Evolutionary conservation across 2,113 vertebrate genomes (phyloP).

Genomic region (Pyrgilauda ruficollis): DNA sequence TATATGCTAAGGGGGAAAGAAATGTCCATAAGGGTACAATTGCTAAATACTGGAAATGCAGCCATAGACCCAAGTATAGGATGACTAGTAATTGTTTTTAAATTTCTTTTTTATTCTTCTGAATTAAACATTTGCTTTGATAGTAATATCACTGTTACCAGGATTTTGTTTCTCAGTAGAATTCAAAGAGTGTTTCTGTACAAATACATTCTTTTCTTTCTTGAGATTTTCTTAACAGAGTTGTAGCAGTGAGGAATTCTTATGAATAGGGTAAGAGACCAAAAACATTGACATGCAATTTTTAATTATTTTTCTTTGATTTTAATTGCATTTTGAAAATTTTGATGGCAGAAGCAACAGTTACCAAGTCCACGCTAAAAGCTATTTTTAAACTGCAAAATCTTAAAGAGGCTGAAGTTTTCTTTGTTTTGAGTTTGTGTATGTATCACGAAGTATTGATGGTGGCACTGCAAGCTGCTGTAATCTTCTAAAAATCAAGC

Average conservation of each 20-base stretch:
- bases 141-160: background rate
- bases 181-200: background rate
- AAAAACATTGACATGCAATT: background rate
- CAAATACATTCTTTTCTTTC: background rate
- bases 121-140: background rate
- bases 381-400: background rate
- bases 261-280: background rate
- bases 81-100: rapidly evolving
- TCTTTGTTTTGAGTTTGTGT: background rate
- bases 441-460: background rate
- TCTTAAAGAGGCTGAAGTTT: background rate
- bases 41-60: background rate
- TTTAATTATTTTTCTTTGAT: background rate
- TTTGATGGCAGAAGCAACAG: background rate
- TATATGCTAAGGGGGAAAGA: background rate
- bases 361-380: background rate
- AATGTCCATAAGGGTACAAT: background rate
- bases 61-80: background rate
- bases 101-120: background rate
- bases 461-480: background rate
- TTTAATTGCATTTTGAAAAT: background rate
- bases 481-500: background rate
- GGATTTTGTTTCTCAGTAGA: background rate
- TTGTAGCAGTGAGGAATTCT: background rate
- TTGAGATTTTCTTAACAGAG: background rate